phyloP scores from a whole-genome alignment of 2,888 invertebrate genomes.

The Thymelicus sylvestris region DNA sequence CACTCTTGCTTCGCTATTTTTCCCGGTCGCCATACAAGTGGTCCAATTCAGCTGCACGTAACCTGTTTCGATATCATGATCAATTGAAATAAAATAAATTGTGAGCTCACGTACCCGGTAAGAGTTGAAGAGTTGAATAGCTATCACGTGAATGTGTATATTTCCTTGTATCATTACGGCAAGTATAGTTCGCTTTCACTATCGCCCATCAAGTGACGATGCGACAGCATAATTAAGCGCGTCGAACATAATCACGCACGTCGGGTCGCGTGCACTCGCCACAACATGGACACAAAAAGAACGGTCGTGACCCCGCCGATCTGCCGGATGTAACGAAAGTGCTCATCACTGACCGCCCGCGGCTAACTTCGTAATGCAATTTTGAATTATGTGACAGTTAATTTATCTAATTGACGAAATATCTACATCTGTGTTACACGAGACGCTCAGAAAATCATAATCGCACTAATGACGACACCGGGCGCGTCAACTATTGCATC shows the following conservation, averaged over 20 bases:
- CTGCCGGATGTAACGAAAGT: slow-evolving; percentile 83
- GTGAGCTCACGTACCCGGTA: not conserved
- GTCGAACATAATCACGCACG: slow-evolving; percentile 76
- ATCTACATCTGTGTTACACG: slow-evolving; percentile 39
- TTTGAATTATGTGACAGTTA: slow-evolving; percentile 52
- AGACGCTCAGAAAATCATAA: slow-evolving; percentile 19
- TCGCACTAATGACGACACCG: slow-evolving; percentile 24
- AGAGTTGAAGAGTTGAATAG: not conserved
- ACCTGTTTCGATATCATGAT: slow-evolving; percentile 6
- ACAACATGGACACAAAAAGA: slow-evolving; percentile 70
- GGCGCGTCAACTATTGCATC: slow-evolving; percentile 12
- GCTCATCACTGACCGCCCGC: slow-evolving; percentile 61
- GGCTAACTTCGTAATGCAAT: slow-evolving; percentile 47
- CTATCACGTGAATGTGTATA: slow-evolving; percentile 38
- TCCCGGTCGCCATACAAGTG: not conserved
- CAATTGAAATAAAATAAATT: slow-evolving; percentile 1
- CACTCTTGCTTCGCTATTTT: slow-evolving; percentile 1
- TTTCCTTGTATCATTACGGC: slow-evolving; percentile 67
- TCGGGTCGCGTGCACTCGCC: slow-evolving; percentile 60
- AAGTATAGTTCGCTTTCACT: slow-evolving; percentile 77
- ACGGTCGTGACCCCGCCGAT: slow-evolving; percentile 75
- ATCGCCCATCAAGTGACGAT: slow-evolving; percentile 77
- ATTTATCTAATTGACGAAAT: slow-evolving; percentile 51
- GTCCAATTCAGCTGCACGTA: slow-evolving; percentile 9
- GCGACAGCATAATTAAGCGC: slow-evolving; percentile 83